These are phyloP conservation scores for Micromys minutus DNA, from an alignment of 2,113 vertebrate genomes.

Conservation along the genomic window DNA sequence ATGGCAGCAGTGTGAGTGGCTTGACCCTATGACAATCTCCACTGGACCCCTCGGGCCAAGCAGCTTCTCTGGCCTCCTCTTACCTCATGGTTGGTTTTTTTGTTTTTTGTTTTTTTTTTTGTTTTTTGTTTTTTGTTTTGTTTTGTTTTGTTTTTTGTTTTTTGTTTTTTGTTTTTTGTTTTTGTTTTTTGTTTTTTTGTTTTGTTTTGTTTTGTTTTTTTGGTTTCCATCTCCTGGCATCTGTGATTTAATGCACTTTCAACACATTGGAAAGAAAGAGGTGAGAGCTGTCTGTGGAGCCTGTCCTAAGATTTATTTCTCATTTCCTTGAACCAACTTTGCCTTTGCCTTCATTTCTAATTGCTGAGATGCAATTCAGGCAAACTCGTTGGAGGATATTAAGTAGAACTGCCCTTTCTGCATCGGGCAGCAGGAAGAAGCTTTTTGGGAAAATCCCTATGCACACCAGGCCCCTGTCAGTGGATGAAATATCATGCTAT, in stretches of 20 bases:
- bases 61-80: background rate
- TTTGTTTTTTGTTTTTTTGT: too few relatives aligned
- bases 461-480: background rate
- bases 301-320: constrained; percentile 55
- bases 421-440: background rate
- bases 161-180: too few relatives aligned
- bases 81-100: constrained; percentile 37
- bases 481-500: background rate
- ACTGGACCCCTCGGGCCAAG: background rate
- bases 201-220: too few relatives aligned
- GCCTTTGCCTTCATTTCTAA: constrained; percentile 52
- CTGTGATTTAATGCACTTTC: background rate
- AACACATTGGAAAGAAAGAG: background rate
- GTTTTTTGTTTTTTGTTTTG: too few relatives aligned
- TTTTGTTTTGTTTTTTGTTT: too few relatives aligned
- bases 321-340: constrained; percentile 46
- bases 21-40: background rate
- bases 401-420: background rate
- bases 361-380: constrained; percentile 49
- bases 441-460: background rate
- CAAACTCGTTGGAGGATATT: constrained; percentile 38
- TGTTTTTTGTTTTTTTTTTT: too few relatives aligned
- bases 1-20: background rate
- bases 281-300: background rate
- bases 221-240: constrained; percentile 2